phyloP scores from a whole-genome alignment of 2,113 vertebrate genomes.

The Anhinga rufa region DNA sequence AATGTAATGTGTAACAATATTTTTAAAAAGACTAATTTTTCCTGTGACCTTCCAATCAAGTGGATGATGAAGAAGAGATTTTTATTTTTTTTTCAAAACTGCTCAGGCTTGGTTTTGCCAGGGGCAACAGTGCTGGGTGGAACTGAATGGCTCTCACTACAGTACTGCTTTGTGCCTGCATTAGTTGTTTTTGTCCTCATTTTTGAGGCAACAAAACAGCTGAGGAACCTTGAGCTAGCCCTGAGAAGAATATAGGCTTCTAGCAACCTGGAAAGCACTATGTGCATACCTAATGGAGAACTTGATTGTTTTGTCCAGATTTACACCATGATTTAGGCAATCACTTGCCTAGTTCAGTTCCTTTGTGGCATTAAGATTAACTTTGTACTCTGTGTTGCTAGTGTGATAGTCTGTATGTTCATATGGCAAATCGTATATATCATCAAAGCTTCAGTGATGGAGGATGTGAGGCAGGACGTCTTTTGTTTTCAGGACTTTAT shows the following conservation, averaged over 20 bases:
- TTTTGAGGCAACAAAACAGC: background rate
- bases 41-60: background rate
- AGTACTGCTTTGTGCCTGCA: background rate
- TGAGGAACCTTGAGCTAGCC: background rate
- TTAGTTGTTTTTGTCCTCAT: background rate
- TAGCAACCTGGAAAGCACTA: background rate
- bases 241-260: background rate
- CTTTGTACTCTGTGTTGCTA: rapidly evolving
- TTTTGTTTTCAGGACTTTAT: background rate
- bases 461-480: background rate
- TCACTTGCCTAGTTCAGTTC: background rate
- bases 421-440: background rate
- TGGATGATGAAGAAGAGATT: background rate
- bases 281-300: background rate
- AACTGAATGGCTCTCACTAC: background rate
- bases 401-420: background rate
- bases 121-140: background rate
- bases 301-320: background rate
- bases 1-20: background rate
- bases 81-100: background rate
- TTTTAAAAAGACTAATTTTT: background rate
- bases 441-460: background rate
- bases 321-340: background rate
- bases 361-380: background rate
- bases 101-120: background rate